Percentiles rank a stretch among this genome's conserved stretches.
phyloP scores from a whole-genome alignment of 2,797 vertebrate genomes.

The Psittacula echo region DNA sequence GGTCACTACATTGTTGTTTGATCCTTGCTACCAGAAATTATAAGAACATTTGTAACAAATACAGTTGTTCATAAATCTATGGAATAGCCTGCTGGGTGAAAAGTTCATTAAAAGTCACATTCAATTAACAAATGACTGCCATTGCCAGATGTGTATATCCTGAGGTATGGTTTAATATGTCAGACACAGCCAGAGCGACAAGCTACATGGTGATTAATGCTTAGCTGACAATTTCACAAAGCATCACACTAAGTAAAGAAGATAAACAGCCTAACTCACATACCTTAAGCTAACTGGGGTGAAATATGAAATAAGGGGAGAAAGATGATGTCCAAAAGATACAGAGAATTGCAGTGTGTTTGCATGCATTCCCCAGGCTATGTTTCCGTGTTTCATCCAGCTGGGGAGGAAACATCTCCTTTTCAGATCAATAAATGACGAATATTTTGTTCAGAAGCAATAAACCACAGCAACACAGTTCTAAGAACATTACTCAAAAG shows the following conservation, averaged over 20 bases:
- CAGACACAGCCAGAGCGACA: conserved; percentile 9
- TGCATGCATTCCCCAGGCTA: not conserved
- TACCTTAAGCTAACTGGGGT: not conserved
- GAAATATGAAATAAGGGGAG: not conserved
- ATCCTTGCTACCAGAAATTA: not conserved
- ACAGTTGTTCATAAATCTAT: not conserved
- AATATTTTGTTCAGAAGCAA: not conserved
- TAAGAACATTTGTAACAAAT: not conserved
- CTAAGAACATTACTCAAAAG: not conserved
- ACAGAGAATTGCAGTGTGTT: not conserved
- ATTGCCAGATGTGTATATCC: conserved; percentile 8
- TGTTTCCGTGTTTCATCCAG: not conserved
- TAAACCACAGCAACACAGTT: not conserved
- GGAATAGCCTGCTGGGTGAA: conserved; percentile 8
- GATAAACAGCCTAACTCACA: not conserved
- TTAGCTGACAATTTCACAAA: conserved; percentile 20
- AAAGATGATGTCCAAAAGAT: not conserved
- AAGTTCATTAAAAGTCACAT: conserved; percentile 55
- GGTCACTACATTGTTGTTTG: not conserved
- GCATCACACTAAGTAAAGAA: not conserved
- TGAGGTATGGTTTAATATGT: conserved; percentile 1
- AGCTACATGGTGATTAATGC: conserved; percentile 33
- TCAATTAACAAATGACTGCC: conserved; percentile 46
- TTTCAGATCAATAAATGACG: not conserved
- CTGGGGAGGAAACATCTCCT: not conserved